phyloP scores from a whole-genome alignment of 2,797 vertebrate species.

The Spinus pinus region DNA sequence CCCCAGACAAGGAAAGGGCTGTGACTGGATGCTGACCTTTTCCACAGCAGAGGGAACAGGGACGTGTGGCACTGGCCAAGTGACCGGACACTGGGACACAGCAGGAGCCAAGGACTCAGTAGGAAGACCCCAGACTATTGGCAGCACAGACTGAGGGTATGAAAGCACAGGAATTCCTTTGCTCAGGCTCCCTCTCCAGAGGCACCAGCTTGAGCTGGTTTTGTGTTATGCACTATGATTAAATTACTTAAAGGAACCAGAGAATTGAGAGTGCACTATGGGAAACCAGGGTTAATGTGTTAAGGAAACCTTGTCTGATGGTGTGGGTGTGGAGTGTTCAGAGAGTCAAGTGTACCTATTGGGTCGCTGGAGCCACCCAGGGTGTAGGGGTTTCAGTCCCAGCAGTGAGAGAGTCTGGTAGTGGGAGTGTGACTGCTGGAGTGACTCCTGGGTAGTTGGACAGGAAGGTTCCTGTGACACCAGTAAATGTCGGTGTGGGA shows the following conservation, averaged over 20 bases:
- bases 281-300: neutral
- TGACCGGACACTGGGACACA: rapidly evolving
- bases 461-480: neutral
- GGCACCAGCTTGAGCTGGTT: rapidly evolving
- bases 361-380: neutral
- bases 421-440: neutral
- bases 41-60: neutral
- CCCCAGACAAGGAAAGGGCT: neutral
- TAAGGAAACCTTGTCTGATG: neutral
- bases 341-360: neutral
- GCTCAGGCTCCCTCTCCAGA: neutral
- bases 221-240: neutral
- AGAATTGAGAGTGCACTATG: neutral
- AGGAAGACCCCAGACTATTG: neutral
- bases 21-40: neutral
- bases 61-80: neutral
- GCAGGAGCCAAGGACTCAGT: neutral
- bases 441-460: neutral
- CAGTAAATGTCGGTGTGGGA: neutral
- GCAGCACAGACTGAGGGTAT: too few species aligned
- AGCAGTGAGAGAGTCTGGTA: neutral
- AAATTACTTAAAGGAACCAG: neutral
- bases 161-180: neutral
- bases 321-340: neutral
- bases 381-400: neutral